Evolutionary conservation across 2,888 invertebrate genomes (phyloP).

Genomic region (Hirtodrosophila duncani): DNA sequence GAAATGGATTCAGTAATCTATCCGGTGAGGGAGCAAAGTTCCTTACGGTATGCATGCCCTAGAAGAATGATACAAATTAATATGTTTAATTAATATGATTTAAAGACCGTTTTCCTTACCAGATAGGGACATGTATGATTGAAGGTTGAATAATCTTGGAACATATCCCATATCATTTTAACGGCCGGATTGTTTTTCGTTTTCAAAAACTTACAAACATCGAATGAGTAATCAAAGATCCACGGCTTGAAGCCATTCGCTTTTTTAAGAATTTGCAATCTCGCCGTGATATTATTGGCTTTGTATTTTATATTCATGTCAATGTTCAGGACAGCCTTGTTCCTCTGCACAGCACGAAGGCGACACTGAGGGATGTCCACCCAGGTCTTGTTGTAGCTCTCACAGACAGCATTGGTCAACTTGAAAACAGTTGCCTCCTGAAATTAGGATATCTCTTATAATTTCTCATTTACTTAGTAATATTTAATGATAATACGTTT

Average conservation of each 20-base stretch:
- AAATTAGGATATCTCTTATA: neutral
- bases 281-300: slow-evolving; percentile 19
- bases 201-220: slow-evolving; percentile 35
- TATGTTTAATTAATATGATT: too few species aligned
- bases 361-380: slow-evolving; percentile 30
- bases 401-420: slow-evolving; percentile 44
- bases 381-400: slow-evolving; percentile 38
- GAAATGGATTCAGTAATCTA: slow-evolving; percentile 30
- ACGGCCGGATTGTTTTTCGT: slow-evolving; percentile 30
- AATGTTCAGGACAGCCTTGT: slow-evolving; percentile 29
- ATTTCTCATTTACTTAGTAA: too few species aligned
- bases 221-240: slow-evolving; percentile 27
- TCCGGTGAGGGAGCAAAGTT: slow-evolving; percentile 32
- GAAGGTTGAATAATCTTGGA: slow-evolving; percentile 36
- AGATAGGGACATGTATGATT: slow-evolving; percentile 45
- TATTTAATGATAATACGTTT: slow-evolving; percentile 1
- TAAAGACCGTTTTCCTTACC: too few species aligned
- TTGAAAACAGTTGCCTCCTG: slow-evolving; percentile 18
- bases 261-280: slow-evolving; percentile 26
- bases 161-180: slow-evolving; percentile 26
- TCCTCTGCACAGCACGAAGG: slow-evolving; percentile 32
- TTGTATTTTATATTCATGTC: slow-evolving; percentile 22
- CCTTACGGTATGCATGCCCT: slow-evolving; percentile 36
- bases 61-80: neutral
- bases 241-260: slow-evolving; percentile 49